These are phyloP conservation scores for Drosophila kuntzei DNA, from an alignment of 2,888 invertebrate genomes.

Conservation along the genomic window DNA sequence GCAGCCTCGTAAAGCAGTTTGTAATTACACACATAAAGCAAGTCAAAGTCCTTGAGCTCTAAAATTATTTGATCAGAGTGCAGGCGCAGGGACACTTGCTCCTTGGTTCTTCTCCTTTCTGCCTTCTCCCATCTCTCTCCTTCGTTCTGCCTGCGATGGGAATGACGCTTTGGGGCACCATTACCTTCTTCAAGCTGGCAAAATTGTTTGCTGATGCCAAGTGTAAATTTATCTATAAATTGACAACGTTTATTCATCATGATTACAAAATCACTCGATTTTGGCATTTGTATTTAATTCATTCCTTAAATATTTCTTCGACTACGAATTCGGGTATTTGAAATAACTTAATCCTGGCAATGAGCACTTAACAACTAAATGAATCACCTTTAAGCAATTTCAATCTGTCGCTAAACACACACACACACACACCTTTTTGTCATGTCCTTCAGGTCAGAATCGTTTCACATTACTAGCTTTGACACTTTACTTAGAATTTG, in stretches of 20 bases:
- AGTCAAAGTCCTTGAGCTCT: conserved; percentile 53
- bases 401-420: not conserved
- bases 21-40: conserved; percentile 73
- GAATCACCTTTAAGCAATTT: conserved; percentile 2
- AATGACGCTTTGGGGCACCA: not conserved
- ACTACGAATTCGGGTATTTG: not conserved
- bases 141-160: not conserved
- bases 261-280: conserved; percentile 25
- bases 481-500: not conserved
- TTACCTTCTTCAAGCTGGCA: conserved; percentile 19
- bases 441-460: not conserved
- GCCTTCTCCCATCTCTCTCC: not conserved
- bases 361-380: conserved; percentile 1
- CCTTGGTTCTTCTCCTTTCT: not conserved
- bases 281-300: conserved; percentile 19
- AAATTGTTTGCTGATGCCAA: conserved; percentile 33
- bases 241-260: conserved; percentile 26
- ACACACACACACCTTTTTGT: not conserved
- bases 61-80: conserved; percentile 64
- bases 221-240: conserved; percentile 32
- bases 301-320: conserved; percentile 4
- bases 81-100: conserved; percentile 3
- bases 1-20: conserved; percentile 40
- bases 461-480: not conserved
- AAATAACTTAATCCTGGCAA: conserved; percentile 7